These are phyloP conservation scores for Calyptommatus sinebrachiatus DNA, from an alignment of 2,113 vertebrate genomes.

Conservation along the genomic window DNA sequence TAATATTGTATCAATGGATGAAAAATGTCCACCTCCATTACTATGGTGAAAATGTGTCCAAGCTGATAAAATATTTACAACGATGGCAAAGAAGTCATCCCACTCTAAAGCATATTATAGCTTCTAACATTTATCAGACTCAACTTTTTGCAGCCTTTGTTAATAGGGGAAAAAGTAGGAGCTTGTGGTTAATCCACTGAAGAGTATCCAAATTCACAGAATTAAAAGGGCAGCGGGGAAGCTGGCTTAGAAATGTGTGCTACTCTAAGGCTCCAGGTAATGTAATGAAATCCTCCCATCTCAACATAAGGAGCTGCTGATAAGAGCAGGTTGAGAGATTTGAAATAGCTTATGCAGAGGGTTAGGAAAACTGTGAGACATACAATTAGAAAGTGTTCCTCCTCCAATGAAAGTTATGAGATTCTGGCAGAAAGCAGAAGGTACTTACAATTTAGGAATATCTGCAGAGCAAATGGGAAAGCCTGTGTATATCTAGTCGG, in stretches of 20 bases:
- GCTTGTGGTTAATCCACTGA: not conserved
- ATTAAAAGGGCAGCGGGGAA: not conserved
- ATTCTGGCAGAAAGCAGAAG: not conserved
- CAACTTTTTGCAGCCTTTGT: not conserved
- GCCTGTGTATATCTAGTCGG: slow-evolving; percentile 43
- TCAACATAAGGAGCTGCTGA: slow-evolving; percentile 19
- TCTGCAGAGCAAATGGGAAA: not conserved
- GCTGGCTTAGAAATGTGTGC: not conserved
- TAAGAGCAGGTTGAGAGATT: not conserved
- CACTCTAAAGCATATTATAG: not conserved
- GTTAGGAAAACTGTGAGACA: not conserved
- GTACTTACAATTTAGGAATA: not conserved
- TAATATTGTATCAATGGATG: too few relatives aligned
- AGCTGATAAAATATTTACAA: not conserved
- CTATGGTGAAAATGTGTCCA: not conserved
- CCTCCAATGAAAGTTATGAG: not conserved
- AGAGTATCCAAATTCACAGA: not conserved
- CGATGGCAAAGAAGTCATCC: not conserved
- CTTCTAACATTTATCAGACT: not conserved
- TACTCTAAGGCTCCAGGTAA: not conserved
- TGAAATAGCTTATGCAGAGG: not conserved
- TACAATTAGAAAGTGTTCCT: not conserved
- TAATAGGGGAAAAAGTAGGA: not conserved
- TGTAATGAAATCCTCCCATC: not conserved
- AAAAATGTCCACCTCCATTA: too few relatives aligned